Evolutionary conservation across 2,113 vertebrate species (phyloP).

Genomic region (Psephotus haematonotus): DNA sequence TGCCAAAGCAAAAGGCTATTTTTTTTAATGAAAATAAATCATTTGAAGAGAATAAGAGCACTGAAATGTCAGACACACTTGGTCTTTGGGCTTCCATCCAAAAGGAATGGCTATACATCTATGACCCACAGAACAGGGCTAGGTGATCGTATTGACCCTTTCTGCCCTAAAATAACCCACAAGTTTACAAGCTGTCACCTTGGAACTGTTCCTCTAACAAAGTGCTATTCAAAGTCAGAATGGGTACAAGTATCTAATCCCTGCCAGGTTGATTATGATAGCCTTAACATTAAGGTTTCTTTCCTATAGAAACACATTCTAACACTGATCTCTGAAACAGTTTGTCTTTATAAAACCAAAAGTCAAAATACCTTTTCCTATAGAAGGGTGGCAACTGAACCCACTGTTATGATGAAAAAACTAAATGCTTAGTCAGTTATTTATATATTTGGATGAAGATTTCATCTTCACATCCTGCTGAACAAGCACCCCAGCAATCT

Average conservation of each 20-base stretch:
- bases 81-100: background rate
- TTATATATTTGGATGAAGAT: background rate
- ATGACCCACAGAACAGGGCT: background rate
- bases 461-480: background rate
- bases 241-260: background rate
- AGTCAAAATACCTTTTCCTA: background rate
- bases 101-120: background rate
- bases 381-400: background rate
- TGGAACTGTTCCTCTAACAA: background rate
- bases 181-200: background rate
- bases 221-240: background rate
- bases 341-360: background rate
- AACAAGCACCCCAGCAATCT: slow-evolving; percentile 24
- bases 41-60: background rate
- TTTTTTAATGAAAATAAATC: background rate
- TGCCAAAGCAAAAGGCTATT: background rate
- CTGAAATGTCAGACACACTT: background rate
- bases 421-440: background rate
- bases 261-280: background rate
- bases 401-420: background rate
- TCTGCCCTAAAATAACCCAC: background rate
- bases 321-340: background rate
- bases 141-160: background rate
- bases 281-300: background rate
- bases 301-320: background rate